Evolutionary conservation across 2,797 vertebrate species (phyloP).

Genomic region (Phrynocephalus guinanensis): DNA sequence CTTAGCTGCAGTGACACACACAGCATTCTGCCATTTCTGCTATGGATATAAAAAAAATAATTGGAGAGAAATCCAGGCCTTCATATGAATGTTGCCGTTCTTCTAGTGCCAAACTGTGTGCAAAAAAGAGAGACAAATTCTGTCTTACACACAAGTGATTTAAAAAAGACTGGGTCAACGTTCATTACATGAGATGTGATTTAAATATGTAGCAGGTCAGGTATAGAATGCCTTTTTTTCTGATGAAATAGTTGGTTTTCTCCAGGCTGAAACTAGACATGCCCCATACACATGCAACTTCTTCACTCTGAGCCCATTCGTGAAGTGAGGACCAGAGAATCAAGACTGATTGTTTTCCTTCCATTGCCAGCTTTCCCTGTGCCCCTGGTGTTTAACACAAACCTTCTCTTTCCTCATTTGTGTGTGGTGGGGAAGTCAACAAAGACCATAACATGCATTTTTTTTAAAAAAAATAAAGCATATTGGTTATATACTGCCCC

Average conservation of each 20-base stretch:
- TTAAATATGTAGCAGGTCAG: background rate
- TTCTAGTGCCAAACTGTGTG: background rate
- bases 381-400: background rate
- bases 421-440: background rate
- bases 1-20: background rate
- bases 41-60: conserved; percentile 24
- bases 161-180: background rate
- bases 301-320: background rate
- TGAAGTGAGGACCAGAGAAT: background rate
- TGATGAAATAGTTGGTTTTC: too few species aligned
- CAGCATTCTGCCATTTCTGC: conserved; percentile 22
- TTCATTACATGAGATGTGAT: background rate
- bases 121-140: background rate
- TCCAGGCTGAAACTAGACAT: too few species aligned
- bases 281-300: too few species aligned
- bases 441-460: background rate
- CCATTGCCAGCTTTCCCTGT: background rate
- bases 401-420: background rate
- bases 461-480: background rate
- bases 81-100: conserved; percentile 16
- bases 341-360: background rate
- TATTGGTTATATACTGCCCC: too few species aligned
- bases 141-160: background rate
- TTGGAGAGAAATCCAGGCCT: conserved; percentile 1
- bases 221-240: too few species aligned